phyloP scores from a whole-genome alignment of 2,888 invertebrate species.

The Monoplex corrugatus region DNA sequence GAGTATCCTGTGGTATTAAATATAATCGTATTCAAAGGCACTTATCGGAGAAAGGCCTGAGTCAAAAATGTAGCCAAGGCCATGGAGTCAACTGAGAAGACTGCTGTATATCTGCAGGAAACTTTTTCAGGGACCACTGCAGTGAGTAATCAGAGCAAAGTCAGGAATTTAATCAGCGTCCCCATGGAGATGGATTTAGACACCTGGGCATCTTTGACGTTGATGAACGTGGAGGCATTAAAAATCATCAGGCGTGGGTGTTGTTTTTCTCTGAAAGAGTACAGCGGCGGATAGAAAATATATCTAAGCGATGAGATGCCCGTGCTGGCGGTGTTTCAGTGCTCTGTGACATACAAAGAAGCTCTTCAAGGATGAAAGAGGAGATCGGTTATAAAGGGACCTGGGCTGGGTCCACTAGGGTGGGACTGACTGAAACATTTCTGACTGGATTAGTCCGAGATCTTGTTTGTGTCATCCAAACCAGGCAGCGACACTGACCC shows the following conservation, averaged over 20 bases:
- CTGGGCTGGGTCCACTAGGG: constrained; percentile 46
- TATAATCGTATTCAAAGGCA: neutral
- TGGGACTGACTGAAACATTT: constrained; percentile 48
- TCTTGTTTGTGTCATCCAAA: constrained; percentile 29
- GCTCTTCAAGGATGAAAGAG: neutral
- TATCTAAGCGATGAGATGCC: constrained; percentile 37
- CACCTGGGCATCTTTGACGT: constrained; percentile 48
- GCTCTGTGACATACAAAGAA: constrained; percentile 38
- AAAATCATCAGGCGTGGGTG: neutral
- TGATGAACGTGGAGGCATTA: constrained; percentile 30
- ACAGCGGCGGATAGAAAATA: constrained; percentile 28
- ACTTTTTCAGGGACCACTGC: neutral
- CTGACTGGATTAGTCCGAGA: constrained; percentile 48
- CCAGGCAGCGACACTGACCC: neutral
- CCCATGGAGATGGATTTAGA: constrained; percentile 47
- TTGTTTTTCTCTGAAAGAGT: neutral
- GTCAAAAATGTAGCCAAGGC: neutral
- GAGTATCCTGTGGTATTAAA: neutral
- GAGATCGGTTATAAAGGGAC: constrained; percentile 43
- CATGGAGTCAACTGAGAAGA: neutral
- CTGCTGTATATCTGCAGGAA: neutral
- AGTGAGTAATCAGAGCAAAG: too few species aligned
- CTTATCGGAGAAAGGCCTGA: neutral
- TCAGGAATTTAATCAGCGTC: too few species aligned
- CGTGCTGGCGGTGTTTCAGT: neutral